Evolutionary conservation across 2,797 vertebrate genomes (phyloP), one percentile per base, ranked within the genome.

Genomic region (Danio choprae): DNA sequence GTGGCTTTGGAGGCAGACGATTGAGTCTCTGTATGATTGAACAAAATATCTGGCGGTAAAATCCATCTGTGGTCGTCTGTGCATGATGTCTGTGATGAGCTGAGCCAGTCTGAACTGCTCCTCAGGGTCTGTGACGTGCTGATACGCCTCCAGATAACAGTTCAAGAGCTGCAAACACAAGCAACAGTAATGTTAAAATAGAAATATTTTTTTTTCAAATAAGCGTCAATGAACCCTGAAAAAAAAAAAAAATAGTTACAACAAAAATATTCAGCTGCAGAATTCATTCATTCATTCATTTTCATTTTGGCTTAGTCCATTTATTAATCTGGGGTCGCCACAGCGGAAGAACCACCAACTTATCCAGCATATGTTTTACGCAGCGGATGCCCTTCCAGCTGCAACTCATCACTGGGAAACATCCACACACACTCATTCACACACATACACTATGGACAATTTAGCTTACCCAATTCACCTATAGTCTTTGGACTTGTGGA

Each of bases 71-170:
- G 93, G 92, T 48, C 81, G 20, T 46, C 87, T 90, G 82, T 92
- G 85, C 87, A 91, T 91, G 79, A 93, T 78, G 77, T 94, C 90
- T 53, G 56, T 93, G 76, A 95, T 90, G 0, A 85, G 91, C 74
- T 91, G 90, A 8, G 91, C 92, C 88, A 95, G 83, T 4, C 89
- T 9, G 68, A 92, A 90, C 83, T 89, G 90, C 88, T 95, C 90
- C 69, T 95, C 93, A 5, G 87, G 44, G 71, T 95, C 91, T 48
- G 90, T 50, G 29, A 89, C 72, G 40, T 95, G 94, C 80, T 95
- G 92, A 83, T 94, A 94, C 67, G 90, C 91, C 89, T 95, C 93
- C 44, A 89, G 93, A 80, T 93, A 95, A 87, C 90, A 87, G 84
- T 93, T 90, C 13, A 96, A 83, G 79, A 95, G 90, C 94, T 95